Evolutionary conservation across 2,113 vertebrate species (phyloP), one percentile per base, ranked within the genome.

Genomic region (Clarias batrachus): DNA sequence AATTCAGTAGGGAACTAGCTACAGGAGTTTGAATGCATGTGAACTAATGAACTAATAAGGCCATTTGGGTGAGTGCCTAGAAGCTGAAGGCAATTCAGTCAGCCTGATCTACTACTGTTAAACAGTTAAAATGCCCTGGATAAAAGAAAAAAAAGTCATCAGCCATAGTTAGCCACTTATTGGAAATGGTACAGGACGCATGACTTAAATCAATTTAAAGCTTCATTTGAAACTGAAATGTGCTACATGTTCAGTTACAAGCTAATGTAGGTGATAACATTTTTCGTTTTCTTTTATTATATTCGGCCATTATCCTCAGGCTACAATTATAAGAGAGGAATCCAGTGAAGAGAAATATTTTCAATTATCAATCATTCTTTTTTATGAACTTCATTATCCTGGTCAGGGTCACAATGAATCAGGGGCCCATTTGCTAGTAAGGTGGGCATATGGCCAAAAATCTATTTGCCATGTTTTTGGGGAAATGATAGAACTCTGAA

Each of bases 151-250:
- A 60, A 79, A 25, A 16, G 19, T 27, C 11, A 17, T 57, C 25
- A 57, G 33, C 33, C 33, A 37, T 37, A 37, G 56, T 9, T 78
- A n/a, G 1, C 4, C 41, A 56, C 27, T 79, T 78, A 78, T 76
- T 76, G 21, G 33, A 63, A 25, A 76, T 76, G 73, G 41, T 76
- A 25, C 23, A 76, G 4, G 52, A 21, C 21, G 41, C 41, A 25
- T 33, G 10, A n/a, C 59, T 62, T 68, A 23, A 82, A 33, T 85
- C 77, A 17, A 85, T 85, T 77, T 85, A 37, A 85, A 52, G 57
- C 83, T 73, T 70, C 33, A 37, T 73, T 70, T 84, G 27, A 84
- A 76, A 63, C 33, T 62, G 33, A 74, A 63, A 60, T 85, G 83
- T 84, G 16, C 57, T 48, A 62, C 70, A 62, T n/a, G 13, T 54